A percentile compares a stretch with the other conserved stretches of the same genome.
These are phyloP conservation scores for Ectemnius continuus DNA, from an alignment of 2,888 invertebrate genomes.

Conservation along the genomic window DNA sequence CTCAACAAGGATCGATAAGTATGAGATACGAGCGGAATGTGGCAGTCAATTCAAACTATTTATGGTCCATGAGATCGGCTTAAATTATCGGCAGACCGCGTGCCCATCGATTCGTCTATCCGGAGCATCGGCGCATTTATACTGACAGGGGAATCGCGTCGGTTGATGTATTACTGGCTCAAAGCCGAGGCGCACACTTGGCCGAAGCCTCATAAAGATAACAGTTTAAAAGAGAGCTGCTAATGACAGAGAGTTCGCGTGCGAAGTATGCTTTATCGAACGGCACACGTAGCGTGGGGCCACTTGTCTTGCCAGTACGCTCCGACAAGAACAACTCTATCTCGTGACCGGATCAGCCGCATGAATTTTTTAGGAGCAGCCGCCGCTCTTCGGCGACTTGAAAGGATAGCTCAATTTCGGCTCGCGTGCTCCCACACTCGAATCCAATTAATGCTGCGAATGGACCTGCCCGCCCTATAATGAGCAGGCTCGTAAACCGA, in stretches of 20 bases:
- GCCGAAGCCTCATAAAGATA: too few species aligned
- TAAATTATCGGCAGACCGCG: not conserved
- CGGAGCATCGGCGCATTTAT: too few species aligned
- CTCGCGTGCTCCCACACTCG: too few species aligned
- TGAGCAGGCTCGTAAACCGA: not conserved
- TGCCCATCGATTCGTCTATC: too few species aligned
- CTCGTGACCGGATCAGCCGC: conserved; percentile 36
- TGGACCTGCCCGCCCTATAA: not conserved
- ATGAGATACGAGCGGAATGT: not conserved
- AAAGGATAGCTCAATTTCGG: too few species aligned
- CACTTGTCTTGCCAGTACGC: not conserved
- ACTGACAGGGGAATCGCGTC: too few species aligned
- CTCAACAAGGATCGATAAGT: not conserved
- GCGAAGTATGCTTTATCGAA: conserved; percentile 8
- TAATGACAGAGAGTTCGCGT: conserved; percentile 39
- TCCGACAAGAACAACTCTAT: conserved; percentile 30
- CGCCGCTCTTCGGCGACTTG: too few species aligned
- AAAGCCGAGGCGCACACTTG: too few species aligned
- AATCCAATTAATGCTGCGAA: too few species aligned
- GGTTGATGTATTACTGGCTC: too few species aligned
- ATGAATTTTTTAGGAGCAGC: conserved; percentile 50
- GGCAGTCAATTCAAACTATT: conserved; percentile 8
- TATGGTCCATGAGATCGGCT: conserved; percentile 1
- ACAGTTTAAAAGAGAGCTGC: not conserved
- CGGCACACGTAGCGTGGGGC: not conserved